phyloP scores from a whole-genome alignment of 2,113 vertebrate species.

The Macroglossus sobrinus region DNA sequence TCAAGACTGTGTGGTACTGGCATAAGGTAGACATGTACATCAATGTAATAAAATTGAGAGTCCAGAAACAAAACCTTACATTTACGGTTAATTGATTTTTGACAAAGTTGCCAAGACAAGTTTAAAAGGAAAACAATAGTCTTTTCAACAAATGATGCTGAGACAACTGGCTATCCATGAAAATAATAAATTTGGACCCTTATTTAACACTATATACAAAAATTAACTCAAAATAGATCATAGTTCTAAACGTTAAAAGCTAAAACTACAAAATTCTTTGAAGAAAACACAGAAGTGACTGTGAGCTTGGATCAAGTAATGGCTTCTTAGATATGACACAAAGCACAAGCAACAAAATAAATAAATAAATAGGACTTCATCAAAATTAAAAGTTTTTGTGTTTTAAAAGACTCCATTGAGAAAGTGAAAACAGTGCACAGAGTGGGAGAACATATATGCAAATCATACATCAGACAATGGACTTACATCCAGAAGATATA shows the following conservation, averaged over 20 bases:
- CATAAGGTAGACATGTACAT: not conserved
- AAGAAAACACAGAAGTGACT: not conserved
- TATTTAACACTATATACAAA: not conserved
- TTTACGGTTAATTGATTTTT: not conserved
- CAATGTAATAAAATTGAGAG: not conserved
- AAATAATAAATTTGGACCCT: not conserved
- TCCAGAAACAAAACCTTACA: not conserved
- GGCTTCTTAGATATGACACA: not conserved
- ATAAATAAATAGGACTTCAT: not conserved
- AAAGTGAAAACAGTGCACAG: not conserved
- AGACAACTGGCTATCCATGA: not conserved
- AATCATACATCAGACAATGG: not conserved
- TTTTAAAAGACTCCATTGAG: not conserved
- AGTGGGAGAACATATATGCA: not conserved
- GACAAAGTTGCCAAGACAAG: not conserved
- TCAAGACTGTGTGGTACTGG: not conserved
- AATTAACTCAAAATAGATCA: not conserved
- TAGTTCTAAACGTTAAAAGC: not conserved
- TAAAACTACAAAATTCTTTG: not conserved
- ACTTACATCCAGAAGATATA: not conserved
- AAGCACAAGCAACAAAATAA: not conserved
- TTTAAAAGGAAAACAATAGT: not conserved
- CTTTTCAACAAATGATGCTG: not conserved
- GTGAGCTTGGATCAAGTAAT: not conserved
- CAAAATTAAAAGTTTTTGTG: not conserved